phyloP scores from a whole-genome alignment of 2,888 invertebrate genomes.

The Ryuthela nishihirai region DNA sequence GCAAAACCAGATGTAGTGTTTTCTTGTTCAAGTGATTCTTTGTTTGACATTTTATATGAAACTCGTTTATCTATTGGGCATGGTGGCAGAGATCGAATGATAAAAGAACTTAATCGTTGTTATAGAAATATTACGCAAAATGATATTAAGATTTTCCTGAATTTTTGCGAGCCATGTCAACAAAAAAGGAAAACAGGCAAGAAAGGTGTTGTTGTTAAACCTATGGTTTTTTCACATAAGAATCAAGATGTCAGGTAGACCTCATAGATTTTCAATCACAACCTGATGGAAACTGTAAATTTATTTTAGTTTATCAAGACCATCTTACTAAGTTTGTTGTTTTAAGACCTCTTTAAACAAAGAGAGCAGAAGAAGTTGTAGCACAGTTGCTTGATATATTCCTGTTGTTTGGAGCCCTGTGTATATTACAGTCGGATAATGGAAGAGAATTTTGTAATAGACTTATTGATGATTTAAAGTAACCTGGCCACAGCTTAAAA shows the following conservation, averaged over 20 bases:
- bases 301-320: slow-evolving; percentile 42
- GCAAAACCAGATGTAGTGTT: too few relatives aligned
- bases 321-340: slow-evolving; percentile 41
- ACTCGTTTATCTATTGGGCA: background rate
- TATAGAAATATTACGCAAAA: too few relatives aligned
- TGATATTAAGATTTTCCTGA: too few relatives aligned
- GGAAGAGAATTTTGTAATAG: slow-evolving; percentile 26
- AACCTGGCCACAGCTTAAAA: background rate
- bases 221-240: slow-evolving; percentile 4
- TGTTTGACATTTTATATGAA: too few relatives aligned
- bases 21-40: too few relatives aligned
- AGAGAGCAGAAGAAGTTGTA: slow-evolving; percentile 26
- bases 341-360: slow-evolving; percentile 31
- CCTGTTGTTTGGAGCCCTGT: slow-evolving; percentile 23
- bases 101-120: too few relatives aligned
- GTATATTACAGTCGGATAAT: slow-evolving; percentile 34
- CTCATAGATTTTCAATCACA: slow-evolving; percentile 40
- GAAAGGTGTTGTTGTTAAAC: slow-evolving; percentile 4
- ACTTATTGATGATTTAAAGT: background rate
- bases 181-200: background rate
- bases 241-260: slow-evolving; percentile 34
- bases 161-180: too few relatives aligned
- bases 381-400: slow-evolving; percentile 30
- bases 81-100: slow-evolving; percentile 2
- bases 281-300: slow-evolving; percentile 37